Evolutionary conservation across 2,888 invertebrate species (phyloP).

Genomic region (Endomychus coccineus): DNA sequence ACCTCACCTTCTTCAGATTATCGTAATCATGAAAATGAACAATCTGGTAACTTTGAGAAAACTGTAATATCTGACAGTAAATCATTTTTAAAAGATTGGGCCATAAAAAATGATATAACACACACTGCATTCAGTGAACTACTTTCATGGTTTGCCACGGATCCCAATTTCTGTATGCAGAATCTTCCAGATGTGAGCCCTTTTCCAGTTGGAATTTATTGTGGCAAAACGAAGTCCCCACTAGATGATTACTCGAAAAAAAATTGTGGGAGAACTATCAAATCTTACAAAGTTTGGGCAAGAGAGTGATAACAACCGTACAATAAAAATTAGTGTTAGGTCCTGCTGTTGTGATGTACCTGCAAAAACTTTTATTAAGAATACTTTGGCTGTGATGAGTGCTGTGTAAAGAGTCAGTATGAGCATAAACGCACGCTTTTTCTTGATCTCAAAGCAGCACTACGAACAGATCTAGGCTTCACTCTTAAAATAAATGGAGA

Average conservation of each 20-base stretch:
- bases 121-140: no score
- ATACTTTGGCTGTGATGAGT: slow-evolving; percentile 24
- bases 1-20: no score
- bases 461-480: slow-evolving; percentile 21
- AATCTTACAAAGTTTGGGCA: slow-evolving; percentile 13
- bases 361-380: slow-evolving; percentile 20
- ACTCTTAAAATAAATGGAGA: slow-evolving; percentile 10
- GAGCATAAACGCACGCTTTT: slow-evolving; percentile 19
- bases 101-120: no score
- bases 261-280: slow-evolving; percentile 18
- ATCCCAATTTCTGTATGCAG: no score
- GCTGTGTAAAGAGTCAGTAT: slow-evolving; percentile 19
- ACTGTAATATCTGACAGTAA: no score
- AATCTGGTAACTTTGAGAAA: no score
- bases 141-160: no score
- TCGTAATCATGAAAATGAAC: no score
- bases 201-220: slow-evolving; percentile 2
- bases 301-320: slow-evolving; percentile 6
- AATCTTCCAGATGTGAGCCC: background rate
- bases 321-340: slow-evolving; percentile 8
- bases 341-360: slow-evolving; percentile 21
- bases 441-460: slow-evolving; percentile 19
- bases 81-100: no score
- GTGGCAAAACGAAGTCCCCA: slow-evolving; percentile 1
- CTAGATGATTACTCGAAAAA: slow-evolving; percentile 17